phyloP scores from a whole-genome alignment of 2,113 vertebrate genomes.

The Saccopteryx leptura region DNA sequence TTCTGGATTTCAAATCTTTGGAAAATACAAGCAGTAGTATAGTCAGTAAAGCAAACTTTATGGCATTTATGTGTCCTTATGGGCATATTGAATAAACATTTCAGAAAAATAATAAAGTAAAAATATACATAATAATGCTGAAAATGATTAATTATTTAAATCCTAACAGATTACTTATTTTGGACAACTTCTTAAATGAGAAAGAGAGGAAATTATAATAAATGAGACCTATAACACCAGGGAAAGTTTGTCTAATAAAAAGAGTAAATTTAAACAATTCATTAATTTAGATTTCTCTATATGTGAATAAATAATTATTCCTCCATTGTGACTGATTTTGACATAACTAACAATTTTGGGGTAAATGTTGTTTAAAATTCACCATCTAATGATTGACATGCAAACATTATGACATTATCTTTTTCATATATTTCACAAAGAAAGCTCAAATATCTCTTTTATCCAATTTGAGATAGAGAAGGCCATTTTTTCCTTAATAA shows the following conservation, averaged over 20 bases:
- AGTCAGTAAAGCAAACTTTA: background rate
- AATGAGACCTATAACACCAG: background rate
- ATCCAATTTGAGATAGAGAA: slow-evolving; percentile 53
- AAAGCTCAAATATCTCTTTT: background rate
- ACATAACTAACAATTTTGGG: background rate
- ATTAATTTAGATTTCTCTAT: background rate
- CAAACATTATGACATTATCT: background rate
- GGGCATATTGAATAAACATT: background rate
- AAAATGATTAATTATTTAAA: background rate
- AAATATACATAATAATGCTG: background rate
- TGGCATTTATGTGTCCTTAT: background rate
- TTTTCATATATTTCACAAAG: background rate
- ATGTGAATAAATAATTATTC: background rate
- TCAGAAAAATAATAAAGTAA: background rate
- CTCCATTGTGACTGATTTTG: background rate
- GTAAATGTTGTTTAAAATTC: background rate
- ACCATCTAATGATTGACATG: background rate
- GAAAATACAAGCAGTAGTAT: background rate
- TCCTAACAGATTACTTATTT: background rate
- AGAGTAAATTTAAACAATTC: background rate
- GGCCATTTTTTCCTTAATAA: slow-evolving; percentile 37
- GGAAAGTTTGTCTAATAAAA: background rate
- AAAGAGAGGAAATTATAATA: background rate
- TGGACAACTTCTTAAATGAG: background rate
- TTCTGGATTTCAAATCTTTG: background rate